A percentile compares a stretch with the other conserved stretches of the same genome.
These are phyloP conservation scores for Caradrina clavipalpis DNA, from an alignment of 2,888 invertebrate genomes.

Conservation along the genomic window DNA sequence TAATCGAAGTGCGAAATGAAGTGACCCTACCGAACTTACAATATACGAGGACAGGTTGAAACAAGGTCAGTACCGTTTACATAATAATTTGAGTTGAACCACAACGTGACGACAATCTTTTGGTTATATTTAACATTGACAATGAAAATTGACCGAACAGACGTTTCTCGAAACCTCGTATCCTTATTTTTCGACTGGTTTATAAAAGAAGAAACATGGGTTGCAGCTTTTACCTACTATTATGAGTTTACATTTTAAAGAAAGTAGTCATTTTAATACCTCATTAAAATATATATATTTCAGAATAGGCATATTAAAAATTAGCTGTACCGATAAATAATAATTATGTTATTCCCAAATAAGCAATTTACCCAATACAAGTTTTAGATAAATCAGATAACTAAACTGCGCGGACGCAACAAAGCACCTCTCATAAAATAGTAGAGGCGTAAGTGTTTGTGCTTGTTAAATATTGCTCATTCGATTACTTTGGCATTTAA, in stretches of 20 bases:
- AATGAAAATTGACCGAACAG: conserved; percentile 62
- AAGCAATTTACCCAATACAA: neutral
- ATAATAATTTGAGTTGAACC: conserved; percentile 74
- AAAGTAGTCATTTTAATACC: too few species aligned
- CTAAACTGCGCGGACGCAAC: conserved; percentile 12
- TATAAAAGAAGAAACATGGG: neutral
- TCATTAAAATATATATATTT: too few species aligned
- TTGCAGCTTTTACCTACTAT: neutral
- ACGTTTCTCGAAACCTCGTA: conserved; percentile 2
- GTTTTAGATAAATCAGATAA: conserved; percentile 7
- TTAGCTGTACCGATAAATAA: too few species aligned
- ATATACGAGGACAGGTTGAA: conserved; percentile 57
- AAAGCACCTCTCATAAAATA: conserved; percentile 18
- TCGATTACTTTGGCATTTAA: conserved; percentile 56
- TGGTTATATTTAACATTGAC: conserved; percentile 71
- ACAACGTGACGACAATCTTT: conserved; percentile 53
- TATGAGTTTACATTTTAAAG: too few species aligned
- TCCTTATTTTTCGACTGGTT: neutral
- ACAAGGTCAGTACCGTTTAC: conserved; percentile 77
- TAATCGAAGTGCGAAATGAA: conserved; percentile 69
- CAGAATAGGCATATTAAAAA: too few species aligned
- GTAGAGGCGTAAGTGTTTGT: conserved; percentile 32
- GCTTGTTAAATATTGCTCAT: conserved; percentile 56
- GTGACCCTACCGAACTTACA: conserved; percentile 63
- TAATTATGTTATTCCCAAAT: too few species aligned